Conservation (phyloP, 2,888 invertebrate species). For the Dicyrtomina minuta region DNA sequence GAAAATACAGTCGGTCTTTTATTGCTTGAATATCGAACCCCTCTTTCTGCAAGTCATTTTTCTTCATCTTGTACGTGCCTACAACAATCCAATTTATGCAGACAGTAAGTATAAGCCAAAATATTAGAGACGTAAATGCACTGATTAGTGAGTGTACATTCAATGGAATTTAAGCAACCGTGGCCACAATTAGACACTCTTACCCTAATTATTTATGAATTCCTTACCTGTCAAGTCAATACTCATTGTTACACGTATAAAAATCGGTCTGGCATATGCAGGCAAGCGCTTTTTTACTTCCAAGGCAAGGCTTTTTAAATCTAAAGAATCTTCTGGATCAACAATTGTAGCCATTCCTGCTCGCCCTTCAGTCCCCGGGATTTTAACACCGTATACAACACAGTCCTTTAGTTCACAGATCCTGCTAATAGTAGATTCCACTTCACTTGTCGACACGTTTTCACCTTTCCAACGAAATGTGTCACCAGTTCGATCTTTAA, state of each 20-base stretch:
- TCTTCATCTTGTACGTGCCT: constrained; percentile 95
- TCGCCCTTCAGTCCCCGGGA: constrained; percentile 56
- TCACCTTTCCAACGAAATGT: constrained; percentile 95
- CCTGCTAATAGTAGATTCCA: constrained; percentile 87
- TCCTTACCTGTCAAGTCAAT: constrained; percentile 32
- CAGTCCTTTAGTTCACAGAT: constrained; percentile 79
- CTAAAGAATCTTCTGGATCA: constrained; percentile 54
- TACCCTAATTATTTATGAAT: not conserved
- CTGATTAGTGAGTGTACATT: no score
- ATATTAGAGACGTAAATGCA: not conserved
- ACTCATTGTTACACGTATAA: constrained; percentile 63
- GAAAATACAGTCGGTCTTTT: constrained; percentile 74
- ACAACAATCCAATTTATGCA: no score
- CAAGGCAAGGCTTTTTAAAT: constrained; percentile 41
- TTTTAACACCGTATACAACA: constrained; percentile 87
- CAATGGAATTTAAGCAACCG: no score
- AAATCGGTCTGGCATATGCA: constrained; percentile 22
- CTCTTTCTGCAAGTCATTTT: constrained; percentile 78
- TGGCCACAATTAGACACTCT: not conserved
- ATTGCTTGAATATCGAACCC: constrained; percentile 70
- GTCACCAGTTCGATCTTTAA: constrained; percentile 93
- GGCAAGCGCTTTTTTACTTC: constrained; percentile 9
- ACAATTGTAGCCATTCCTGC: constrained; percentile 64
- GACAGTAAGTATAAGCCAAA: not conserved
- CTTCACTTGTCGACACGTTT: constrained; percentile 96